Conservation (phyloP, 2,797 vertebrate species). For the Phrynocephalus forsythii region DNA sequence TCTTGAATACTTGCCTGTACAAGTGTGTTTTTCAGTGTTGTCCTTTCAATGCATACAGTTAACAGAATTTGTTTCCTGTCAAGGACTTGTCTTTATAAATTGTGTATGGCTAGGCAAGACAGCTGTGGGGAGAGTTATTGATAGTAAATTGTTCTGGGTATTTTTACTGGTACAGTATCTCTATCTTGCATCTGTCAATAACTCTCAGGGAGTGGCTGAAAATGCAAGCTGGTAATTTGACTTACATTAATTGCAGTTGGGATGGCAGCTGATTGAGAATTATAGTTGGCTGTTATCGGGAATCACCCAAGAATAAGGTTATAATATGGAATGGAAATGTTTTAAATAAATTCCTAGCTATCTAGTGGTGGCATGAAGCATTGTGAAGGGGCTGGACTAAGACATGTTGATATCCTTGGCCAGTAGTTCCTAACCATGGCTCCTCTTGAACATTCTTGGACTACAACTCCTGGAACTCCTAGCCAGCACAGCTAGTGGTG, state of each 20-base stretch:
- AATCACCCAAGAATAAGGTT: neutral
- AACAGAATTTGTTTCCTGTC: neutral
- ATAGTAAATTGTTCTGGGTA: neutral
- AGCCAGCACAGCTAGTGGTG: no score
- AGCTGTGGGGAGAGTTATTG: neutral
- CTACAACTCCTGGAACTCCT: no score
- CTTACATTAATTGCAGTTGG: neutral
- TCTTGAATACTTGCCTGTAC: neutral
- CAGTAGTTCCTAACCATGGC: no score
- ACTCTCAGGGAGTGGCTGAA: neutral
- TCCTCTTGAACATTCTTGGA: no score
- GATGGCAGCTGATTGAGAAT: neutral
- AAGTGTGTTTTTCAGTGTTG: neutral
- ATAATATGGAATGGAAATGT: neutral
- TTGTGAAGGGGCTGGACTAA: neutral
- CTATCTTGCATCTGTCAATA: neutral
- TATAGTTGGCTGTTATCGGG: neutral
- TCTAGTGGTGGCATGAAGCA: neutral
- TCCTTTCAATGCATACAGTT: neutral
- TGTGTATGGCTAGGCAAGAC: no score
- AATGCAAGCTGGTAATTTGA: neutral
- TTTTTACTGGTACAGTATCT: neutral
- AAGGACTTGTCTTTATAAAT: neutral
- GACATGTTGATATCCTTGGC: no score
- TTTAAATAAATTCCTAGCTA: neutral